phyloP scores from a whole-genome alignment of 2,888 invertebrate genomes.

The Watsonalla binaria region DNA sequence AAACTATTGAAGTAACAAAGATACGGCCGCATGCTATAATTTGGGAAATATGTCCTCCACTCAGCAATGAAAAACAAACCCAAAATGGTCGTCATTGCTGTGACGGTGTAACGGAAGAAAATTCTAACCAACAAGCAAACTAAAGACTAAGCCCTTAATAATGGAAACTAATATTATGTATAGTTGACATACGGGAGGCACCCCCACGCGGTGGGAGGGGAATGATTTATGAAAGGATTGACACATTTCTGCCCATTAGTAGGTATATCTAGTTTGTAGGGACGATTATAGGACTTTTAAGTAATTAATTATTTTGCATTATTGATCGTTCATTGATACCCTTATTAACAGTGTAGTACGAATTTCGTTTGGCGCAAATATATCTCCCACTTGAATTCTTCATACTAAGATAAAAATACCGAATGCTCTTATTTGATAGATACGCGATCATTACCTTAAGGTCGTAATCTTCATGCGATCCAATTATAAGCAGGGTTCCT shows the following conservation, averaged over 20 bases:
- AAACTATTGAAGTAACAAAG: too few species aligned
- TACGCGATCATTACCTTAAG: background rate
- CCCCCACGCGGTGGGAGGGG: conserved; percentile 22
- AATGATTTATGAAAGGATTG: conserved; percentile 66
- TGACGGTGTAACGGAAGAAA: too few species aligned
- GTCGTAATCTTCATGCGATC: background rate
- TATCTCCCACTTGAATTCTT: too few species aligned
- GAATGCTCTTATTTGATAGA: too few species aligned
- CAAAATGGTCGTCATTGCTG: too few species aligned
- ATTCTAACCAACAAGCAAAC: too few species aligned
- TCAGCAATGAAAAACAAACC: too few species aligned
- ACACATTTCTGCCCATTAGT: conserved; percentile 55
- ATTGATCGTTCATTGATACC: background rate
- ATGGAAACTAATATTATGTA: conserved; percentile 49
- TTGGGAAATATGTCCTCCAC: too few species aligned
- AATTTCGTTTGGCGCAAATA: too few species aligned
- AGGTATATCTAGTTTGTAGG: conserved; percentile 21
- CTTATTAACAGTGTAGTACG: too few species aligned
- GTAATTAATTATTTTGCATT: background rate
- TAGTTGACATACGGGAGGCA: conserved; percentile 50
- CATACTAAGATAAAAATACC: too few species aligned
- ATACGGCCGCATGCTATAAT: too few species aligned
- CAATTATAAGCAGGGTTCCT: background rate
- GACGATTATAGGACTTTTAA: conserved; percentile 5
- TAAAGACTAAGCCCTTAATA: conserved; percentile 38